These are phyloP conservation scores for Hoplodrina blanda DNA, from an alignment of 2,888 invertebrate species.

Conservation along the genomic window DNA sequence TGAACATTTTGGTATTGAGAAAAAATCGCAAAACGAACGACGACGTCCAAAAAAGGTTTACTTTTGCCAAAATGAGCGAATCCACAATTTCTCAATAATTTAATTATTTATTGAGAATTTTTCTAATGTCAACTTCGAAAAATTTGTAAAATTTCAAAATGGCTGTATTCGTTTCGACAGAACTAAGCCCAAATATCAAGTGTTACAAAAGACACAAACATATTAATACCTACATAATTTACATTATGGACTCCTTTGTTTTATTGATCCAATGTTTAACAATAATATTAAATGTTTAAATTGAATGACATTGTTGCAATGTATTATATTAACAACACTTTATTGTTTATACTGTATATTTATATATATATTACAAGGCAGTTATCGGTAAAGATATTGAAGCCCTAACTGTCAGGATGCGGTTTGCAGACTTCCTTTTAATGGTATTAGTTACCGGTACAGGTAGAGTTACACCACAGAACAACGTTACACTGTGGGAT, in stretches of 20 bases:
- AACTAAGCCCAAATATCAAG: too few species aligned
- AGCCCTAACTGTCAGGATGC: conserved; percentile 52
- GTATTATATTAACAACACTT: neutral
- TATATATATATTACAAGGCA: neutral
- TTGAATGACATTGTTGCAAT: neutral
- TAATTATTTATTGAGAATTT: too few species aligned
- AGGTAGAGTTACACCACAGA: conserved; percentile 48
- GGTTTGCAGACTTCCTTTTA: conserved; percentile 53
- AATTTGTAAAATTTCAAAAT: too few species aligned
- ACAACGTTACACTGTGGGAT: conserved; percentile 48
- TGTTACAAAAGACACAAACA: too few species aligned
- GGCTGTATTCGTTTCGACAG: too few species aligned
- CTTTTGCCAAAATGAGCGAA: too few species aligned
- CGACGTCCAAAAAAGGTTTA: too few species aligned
- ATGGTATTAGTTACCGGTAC: conserved; percentile 43
- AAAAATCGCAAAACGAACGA: too few species aligned
- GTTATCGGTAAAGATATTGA: conserved; percentile 23
- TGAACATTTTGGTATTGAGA: too few species aligned
- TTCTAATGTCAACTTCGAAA: too few species aligned
- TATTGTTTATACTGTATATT: neutral
- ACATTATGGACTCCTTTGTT: neutral
- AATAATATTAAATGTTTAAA: conserved; percentile 9
- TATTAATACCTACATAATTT: neutral
- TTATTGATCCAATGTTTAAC: conserved; percentile 6
- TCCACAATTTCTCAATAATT: too few species aligned